Conservation (phyloP, 2,888 invertebrate genomes). For the Ormia ochracea region DNA sequence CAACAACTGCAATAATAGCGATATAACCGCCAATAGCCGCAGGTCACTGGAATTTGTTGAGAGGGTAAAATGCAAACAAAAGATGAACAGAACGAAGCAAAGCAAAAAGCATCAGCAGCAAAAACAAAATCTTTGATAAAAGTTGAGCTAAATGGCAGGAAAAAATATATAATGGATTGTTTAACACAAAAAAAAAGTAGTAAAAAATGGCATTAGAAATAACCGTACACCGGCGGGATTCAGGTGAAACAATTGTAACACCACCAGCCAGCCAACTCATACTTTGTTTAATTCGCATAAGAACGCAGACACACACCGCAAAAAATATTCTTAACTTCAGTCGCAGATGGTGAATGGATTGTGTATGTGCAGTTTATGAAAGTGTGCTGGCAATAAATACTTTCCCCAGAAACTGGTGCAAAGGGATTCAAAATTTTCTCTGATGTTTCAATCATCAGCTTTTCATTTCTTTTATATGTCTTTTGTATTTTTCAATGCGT, state of each 20-base stretch:
- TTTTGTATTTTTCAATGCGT: too few relatives aligned
- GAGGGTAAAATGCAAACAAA: constrained; percentile 59
- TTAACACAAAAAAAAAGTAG: neutral
- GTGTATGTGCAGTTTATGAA: too few relatives aligned
- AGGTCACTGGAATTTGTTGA: constrained; percentile 58
- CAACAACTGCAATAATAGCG: constrained; percentile 26
- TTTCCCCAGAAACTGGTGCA: too few relatives aligned
- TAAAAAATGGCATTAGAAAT: constrained; percentile 29
- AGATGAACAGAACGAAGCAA: constrained; percentile 34
- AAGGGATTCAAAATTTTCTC: too few relatives aligned
- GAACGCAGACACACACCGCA: neutral
- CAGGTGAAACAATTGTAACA: constrained; percentile 52
- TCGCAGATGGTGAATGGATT: too few relatives aligned
- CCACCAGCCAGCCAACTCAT: constrained; percentile 7
- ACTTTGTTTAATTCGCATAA: neutral
- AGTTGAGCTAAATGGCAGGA: constrained; percentile 38
- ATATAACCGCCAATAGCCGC: constrained; percentile 52
- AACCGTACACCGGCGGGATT: constrained; percentile 15
- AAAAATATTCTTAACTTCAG: neutral
- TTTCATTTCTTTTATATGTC: too few relatives aligned
- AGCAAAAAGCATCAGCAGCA: neutral
- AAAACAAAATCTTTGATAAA: constrained; percentile 45
- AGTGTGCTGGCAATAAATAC: too few relatives aligned
- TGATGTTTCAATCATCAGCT: too few relatives aligned
- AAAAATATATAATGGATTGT: neutral